Conservation (phyloP, 2,888 invertebrate species). For the Tetranychus truncatus region DNA sequence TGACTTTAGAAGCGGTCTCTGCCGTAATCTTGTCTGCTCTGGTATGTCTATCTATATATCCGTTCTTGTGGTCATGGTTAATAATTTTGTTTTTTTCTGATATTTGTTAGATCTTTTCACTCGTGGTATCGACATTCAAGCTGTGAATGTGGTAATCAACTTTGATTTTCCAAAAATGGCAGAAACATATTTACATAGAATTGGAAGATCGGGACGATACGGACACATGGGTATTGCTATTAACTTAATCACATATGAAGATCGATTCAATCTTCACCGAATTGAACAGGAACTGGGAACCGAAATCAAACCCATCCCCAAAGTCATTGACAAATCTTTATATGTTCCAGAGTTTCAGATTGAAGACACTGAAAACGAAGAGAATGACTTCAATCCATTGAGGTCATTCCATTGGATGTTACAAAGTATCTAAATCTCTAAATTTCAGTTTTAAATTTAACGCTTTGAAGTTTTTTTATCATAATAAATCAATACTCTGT, state of each 20-base stretch:
- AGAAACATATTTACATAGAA: constrained; percentile 96
- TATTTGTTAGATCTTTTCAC: constrained; percentile 64
- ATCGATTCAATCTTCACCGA: constrained; percentile 87
- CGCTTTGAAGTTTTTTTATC: no score
- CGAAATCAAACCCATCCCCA: constrained; percentile 98
- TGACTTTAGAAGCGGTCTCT: constrained; percentile 91
- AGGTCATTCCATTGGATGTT: no score
- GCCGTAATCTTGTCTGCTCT: constrained; percentile 77
- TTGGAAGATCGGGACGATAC: constrained; percentile 92
- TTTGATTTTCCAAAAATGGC: constrained; percentile 99
- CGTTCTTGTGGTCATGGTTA: neutral
- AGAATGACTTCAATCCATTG: neutral
- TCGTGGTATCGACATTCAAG: constrained; percentile 97
- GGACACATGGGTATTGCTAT: constrained; percentile 98
- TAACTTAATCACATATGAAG: constrained; percentile 97
- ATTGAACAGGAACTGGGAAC: constrained; percentile 98
- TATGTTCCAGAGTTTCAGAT: constrained; percentile 74
- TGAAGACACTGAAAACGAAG: constrained; percentile 33
- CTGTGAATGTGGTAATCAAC: constrained; percentile 98
- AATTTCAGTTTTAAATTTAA: no score
- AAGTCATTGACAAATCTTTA: constrained; percentile 85
- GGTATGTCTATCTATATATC: constrained; percentile 10
- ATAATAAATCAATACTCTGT: no score
- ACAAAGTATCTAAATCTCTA: no score
- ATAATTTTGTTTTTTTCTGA: constrained; percentile 31